Conservation (phyloP, 1,140 invertebrate genomes). For the Phocides pigmalion region DNA sequence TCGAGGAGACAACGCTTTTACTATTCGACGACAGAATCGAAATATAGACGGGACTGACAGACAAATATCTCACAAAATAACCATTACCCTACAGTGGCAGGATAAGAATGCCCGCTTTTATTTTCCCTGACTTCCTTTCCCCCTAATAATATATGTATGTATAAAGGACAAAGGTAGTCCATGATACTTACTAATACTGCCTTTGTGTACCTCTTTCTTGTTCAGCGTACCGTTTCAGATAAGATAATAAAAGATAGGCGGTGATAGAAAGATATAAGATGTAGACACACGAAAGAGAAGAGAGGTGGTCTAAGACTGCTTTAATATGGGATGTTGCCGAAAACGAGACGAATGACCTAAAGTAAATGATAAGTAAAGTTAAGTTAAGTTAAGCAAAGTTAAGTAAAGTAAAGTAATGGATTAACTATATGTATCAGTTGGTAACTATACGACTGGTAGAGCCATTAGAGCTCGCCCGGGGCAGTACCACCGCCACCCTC, state of each 20-base stretch:
- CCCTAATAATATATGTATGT: slow-evolving; percentile 59
- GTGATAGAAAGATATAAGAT: slow-evolving; percentile 6
- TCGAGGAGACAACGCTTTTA: slow-evolving; percentile 33
- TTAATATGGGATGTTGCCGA: no score
- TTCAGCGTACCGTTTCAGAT: slow-evolving; percentile 17
- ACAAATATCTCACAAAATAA: slow-evolving; percentile 59
- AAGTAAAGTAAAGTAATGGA: no score
- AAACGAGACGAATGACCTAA: no score
- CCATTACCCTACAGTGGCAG: slow-evolving; percentile 45
- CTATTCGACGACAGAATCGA: slow-evolving; percentile 43
- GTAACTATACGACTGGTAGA: no score
- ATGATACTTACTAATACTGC: slow-evolving; percentile 32
- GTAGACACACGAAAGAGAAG: no score
- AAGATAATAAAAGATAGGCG: slow-evolving; percentile 7
- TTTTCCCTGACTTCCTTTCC: slow-evolving; percentile 41
- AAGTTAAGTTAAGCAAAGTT: no score
- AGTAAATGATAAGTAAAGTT: no score
- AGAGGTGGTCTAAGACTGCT: no score
- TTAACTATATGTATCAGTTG: no score
- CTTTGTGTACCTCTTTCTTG: slow-evolving; percentile 19
- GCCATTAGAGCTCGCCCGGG: no score
- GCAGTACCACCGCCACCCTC: no score
- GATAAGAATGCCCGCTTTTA: slow-evolving; percentile 43
- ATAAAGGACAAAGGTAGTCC: slow-evolving; percentile 54
- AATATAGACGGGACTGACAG: slow-evolving; percentile 45